Percentiles rank a stretch among this genome's conserved stretches.
Conservation (phyloP, 2,113 vertebrate species). For the Solea senegalensis region DNA sequence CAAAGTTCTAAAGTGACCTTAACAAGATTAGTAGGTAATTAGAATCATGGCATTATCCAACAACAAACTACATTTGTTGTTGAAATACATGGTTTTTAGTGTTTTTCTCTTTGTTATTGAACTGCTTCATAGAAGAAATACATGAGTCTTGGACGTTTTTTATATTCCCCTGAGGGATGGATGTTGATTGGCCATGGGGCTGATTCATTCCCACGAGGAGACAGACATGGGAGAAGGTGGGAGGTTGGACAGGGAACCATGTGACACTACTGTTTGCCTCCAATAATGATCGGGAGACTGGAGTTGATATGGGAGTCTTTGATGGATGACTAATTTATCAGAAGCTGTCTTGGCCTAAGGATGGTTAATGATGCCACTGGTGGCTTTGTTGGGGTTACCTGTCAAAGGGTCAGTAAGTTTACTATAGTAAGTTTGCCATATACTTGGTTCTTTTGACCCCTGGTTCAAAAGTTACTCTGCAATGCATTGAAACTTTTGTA, state of each 20-base stretch:
- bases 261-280: conserved; percentile 73
- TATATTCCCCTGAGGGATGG: conserved; percentile 16
- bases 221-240: conserved; percentile 29
- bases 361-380: conserved; percentile 71
- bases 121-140: conserved; percentile 6
- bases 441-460: background rate
- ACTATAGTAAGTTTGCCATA: too few species aligned
- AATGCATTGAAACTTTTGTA: background rate
- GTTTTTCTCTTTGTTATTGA: too few species aligned
- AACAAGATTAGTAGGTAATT: background rate
- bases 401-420: conserved; percentile 22
- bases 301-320: conserved; percentile 72
- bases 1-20: conserved; percentile 8
- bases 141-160: conserved; percentile 25
- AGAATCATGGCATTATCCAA: background rate
- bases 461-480: background rate
- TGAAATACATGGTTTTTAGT: too few species aligned
- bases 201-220: conserved; percentile 47
- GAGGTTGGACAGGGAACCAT: conserved; percentile 51
- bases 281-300: conserved; percentile 64
- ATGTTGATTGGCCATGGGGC: conserved; percentile 51
- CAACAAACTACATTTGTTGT: too few species aligned
- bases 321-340: conserved; percentile 81
- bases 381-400: conserved; percentile 38
- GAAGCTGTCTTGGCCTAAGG: conserved; percentile 70